phyloP scores from a whole-genome alignment of 2,113 vertebrate genomes.

The Okapia johnstoni region DNA sequence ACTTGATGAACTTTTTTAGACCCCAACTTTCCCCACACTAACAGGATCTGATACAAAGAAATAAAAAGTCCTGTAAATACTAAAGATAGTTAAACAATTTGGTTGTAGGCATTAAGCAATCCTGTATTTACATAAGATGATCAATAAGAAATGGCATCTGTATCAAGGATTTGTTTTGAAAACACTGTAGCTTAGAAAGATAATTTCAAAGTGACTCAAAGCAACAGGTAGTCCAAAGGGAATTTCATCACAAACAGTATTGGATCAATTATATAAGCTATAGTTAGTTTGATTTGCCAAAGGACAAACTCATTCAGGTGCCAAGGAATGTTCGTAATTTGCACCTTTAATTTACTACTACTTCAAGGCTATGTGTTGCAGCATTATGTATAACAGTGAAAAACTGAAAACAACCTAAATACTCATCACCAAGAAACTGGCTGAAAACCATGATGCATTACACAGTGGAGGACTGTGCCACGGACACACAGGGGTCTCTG shows the following conservation, averaged over 20 bases:
- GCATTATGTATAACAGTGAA: background rate
- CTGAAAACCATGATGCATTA: background rate
- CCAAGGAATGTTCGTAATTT: background rate
- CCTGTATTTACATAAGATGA: background rate
- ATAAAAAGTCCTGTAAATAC: background rate
- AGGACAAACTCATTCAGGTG: background rate
- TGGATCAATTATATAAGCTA: background rate
- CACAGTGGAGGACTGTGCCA: background rate
- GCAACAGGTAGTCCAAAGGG: background rate
- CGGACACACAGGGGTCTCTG: background rate
- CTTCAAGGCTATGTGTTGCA: background rate
- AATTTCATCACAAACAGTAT: background rate
- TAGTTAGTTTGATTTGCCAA: background rate
- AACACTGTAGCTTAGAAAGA: slow-evolving; percentile 1
- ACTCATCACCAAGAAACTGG: background rate
- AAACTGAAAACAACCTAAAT: background rate
- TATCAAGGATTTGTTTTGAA: background rate
- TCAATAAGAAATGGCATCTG: background rate
- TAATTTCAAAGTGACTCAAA: background rate
- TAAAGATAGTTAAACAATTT: background rate
- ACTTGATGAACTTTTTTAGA: background rate
- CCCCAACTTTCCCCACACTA: background rate
- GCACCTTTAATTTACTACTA: background rate
- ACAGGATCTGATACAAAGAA: background rate
- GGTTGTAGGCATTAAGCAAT: background rate